Evolutionary conservation across 2,113 vertebrate genomes (phyloP), one percentile per base, ranked within the genome.

Genomic region (Serilophus lunatus): DNA sequence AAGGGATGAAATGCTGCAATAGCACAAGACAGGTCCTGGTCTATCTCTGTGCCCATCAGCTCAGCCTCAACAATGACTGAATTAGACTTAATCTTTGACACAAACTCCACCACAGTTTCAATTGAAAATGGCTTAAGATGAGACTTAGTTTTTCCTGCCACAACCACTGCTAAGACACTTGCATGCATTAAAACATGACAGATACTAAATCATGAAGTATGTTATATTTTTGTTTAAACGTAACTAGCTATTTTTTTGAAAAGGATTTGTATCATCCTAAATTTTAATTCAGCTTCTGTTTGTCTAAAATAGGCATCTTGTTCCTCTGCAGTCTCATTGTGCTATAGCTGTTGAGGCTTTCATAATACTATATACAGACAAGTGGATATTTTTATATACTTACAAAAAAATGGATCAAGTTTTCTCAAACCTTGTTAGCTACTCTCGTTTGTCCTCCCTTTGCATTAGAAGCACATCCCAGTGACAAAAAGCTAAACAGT

Each of bases 51-150:
- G 65, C 40, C 54, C 65, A 89, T 82, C 80, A 82, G 50, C 50
- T 87, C 81, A 79, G 25, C 19, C 49, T 42, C 83, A 82, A 14
- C 65, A 79, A 85, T n/a, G 25, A 25, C 14, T 75, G 51, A 89
- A 91, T 68, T 49, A 72, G 70, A 82, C 44, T 75, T 88, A 68
- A 95, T 82, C 84, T 93, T 89, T 38, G 6, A 3, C 57, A 76
- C 36, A 61, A 95, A 51, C 31, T 44, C 69, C 40, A 47, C 60
- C 56, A 40, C 33, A 40, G 77, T 87, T 95, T 85, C 84, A 88
- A 82, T 61, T 64, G 86, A 82, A 89, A 95, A 85, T 82, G 86
- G 81, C 70, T 93, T 92, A 95, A 76, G 65, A 74, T 76, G 61
- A 95, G 78, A 91, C 85, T 85, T 87, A 45, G 19, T 53, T 91